phyloP scores from a whole-genome alignment of 1,140 invertebrate genomes.

The Pseudomyrmex concolor region DNA sequence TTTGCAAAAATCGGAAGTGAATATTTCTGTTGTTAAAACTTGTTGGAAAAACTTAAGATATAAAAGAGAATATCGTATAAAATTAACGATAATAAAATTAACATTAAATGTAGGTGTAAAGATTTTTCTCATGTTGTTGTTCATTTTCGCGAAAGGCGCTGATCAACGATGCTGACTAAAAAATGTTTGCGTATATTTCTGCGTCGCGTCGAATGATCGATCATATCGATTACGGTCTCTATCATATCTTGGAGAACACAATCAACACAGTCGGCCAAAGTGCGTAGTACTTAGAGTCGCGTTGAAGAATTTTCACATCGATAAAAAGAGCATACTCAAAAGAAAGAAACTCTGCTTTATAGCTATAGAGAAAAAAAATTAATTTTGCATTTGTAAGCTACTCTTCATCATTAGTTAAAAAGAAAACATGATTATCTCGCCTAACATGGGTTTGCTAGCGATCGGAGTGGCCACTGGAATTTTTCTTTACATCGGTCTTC shows the following conservation, averaged over 20 bases:
- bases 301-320: neutral
- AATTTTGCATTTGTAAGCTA: neutral
- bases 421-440: conserved; percentile 75
- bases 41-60: too few species aligned
- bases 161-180: conserved; percentile 1
- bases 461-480: conserved; percentile 78
- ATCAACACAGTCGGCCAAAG: conserved; percentile 23
- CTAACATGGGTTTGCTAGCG: conserved; percentile 75
- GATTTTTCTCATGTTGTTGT: neutral
- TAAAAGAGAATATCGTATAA: neutral
- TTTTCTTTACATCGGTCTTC: conserved; percentile 73
- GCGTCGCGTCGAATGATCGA: neutral
- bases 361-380: neutral
- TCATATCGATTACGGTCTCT: conserved; percentile 16
- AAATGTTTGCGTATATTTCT: neutral
- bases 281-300: conserved; percentile 23
- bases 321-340: neutral
- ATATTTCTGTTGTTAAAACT: too few species aligned
- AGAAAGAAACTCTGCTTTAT: neutral
- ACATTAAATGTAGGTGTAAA: neutral
- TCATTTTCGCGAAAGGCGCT: neutral
- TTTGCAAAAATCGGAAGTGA: neutral
- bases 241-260: conserved; percentile 16
- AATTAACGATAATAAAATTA: too few species aligned
- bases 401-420: neutral